A percentile compares a stretch with the other conserved stretches of the same genome.
phyloP scores from a whole-genome alignment of 1,140 invertebrate species.

The Dreissena polymorpha region DNA sequence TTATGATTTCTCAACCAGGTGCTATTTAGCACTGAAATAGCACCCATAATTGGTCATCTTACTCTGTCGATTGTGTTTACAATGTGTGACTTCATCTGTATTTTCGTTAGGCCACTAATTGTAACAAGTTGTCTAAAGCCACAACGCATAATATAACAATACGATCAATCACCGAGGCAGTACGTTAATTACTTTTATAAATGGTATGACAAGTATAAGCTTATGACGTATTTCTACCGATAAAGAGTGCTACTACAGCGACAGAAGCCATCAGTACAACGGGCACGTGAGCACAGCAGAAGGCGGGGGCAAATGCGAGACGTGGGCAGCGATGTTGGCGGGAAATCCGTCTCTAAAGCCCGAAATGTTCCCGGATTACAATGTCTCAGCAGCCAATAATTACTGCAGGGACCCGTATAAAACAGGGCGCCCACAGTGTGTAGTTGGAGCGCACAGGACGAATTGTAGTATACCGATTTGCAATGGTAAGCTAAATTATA shows the following conservation, averaged over 20 bases:
- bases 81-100: too few species aligned
- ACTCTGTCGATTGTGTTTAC: too few species aligned
- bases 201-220: not conserved
- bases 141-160: too few species aligned
- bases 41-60: too few species aligned
- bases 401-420: not conserved
- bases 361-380: too few species aligned
- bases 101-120: too few species aligned
- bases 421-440: conserved; percentile 7
- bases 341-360: not conserved
- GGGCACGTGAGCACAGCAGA: conserved; percentile 5
- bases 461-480: conserved; percentile 16
- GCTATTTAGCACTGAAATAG: too few species aligned
- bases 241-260: conserved; percentile 20
- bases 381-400: conserved; percentile 10
- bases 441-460: not conserved
- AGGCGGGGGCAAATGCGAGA: not conserved
- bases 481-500: not conserved
- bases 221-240: not conserved
- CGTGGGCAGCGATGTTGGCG: not conserved
- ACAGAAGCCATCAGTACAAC: not conserved
- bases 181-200: not conserved
- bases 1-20: too few species aligned
- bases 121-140: too few species aligned
- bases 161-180: not conserved